phyloP scores from a whole-genome alignment of 1,140 invertebrate species.

The Brachionus calyciflorus region DNA sequence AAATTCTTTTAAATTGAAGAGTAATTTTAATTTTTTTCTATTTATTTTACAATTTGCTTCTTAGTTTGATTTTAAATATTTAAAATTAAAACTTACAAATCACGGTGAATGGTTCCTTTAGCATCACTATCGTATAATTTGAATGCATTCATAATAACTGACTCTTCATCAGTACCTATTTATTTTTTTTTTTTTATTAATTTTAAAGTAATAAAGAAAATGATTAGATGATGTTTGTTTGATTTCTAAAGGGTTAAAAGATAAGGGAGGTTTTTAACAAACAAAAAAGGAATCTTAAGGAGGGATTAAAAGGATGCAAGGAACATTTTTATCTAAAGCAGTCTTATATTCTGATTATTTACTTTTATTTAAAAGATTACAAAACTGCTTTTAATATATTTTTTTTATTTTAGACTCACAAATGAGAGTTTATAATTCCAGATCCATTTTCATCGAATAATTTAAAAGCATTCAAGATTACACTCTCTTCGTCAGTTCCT shows the following conservation, averaged over 20 bases:
- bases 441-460: slow-evolving; percentile 91
- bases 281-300: too few relatives aligned
- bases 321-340: background rate
- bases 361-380: too few relatives aligned
- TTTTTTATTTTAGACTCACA: background rate
- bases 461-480: slow-evolving; percentile 92
- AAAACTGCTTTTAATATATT: background rate
- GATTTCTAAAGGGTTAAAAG: too few relatives aligned
- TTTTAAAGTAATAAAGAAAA: background rate
- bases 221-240: too few relatives aligned
- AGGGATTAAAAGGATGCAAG: background rate
- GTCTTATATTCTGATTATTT: background rate
- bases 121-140: slow-evolving; percentile 76
- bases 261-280: too few relatives aligned
- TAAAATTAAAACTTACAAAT: slow-evolving; percentile 11
- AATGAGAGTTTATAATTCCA: slow-evolving; percentile 55
- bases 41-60: too few relatives aligned
- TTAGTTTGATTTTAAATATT: background rate
- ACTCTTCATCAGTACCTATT: slow-evolving; percentile 83
- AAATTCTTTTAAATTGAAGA: background rate
- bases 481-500: slow-evolving; percentile 91
- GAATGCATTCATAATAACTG: slow-evolving; percentile 89
- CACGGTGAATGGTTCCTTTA: slow-evolving; percentile 24
- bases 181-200: background rate
- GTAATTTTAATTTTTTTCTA: too few relatives aligned